phyloP scores from a whole-genome alignment of 1,140 invertebrate species.

The Chelonus insularis region DNA sequence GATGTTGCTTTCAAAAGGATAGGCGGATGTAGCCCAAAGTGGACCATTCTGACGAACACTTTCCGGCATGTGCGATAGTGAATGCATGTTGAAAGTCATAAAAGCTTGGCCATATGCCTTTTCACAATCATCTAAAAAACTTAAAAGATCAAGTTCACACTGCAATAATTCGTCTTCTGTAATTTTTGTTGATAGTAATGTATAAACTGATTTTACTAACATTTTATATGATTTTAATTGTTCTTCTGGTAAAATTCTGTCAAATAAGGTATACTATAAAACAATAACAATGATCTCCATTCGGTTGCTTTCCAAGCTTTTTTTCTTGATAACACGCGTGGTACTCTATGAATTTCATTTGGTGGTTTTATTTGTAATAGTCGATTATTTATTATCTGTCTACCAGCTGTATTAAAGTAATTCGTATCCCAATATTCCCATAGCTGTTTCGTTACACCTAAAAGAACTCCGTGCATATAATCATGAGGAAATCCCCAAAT shows the following conservation, averaged over 20 bases:
- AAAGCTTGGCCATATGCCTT: conserved; percentile 14
- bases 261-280: conserved; percentile 24
- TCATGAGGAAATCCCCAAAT: conserved; percentile 34
- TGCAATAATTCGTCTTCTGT: conserved; percentile 27
- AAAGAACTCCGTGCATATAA: conserved; percentile 35
- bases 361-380: conserved; percentile 23
- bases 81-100: conserved; percentile 34
- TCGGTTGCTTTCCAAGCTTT: conserved; percentile 27
- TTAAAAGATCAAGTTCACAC: conserved; percentile 29
- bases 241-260: conserved; percentile 10
- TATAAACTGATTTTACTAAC: conserved; percentile 29
- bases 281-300: conserved; percentile 27
- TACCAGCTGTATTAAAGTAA: background rate
- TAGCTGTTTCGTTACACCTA: conserved; percentile 31
- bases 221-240: conserved; percentile 27
- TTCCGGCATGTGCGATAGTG: conserved; percentile 25
- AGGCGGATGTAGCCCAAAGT: conserved; percentile 28
- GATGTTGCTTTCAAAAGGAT: conserved; percentile 32
- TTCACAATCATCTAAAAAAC: conserved; percentile 25
- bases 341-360: conserved; percentile 25
- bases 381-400: conserved; percentile 7
- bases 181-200: conserved; percentile 29
- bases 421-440: conserved; percentile 22
- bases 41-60: conserved; percentile 25
- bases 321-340: conserved; percentile 1